phyloP scores from a whole-genome alignment of 2,797 vertebrate species.

The Poeciliopsis turneri region DNA sequence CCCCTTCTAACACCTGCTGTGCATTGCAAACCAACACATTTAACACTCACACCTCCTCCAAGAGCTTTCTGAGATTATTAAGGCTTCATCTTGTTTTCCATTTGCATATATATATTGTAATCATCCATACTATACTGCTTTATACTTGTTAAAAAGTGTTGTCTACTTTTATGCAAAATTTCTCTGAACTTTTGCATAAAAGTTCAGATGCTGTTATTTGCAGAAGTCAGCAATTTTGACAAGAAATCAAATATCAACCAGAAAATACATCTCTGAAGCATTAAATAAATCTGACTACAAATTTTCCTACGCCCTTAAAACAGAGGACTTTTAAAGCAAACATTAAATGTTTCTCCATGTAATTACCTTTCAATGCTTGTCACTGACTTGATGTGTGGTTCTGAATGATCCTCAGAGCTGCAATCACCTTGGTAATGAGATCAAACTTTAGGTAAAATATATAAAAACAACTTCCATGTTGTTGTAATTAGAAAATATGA shows the following conservation, averaged over 20 bases:
- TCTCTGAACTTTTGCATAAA: neutral
- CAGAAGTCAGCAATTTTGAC: neutral
- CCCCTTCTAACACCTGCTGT: conserved; percentile 49
- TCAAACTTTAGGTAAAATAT: neutral
- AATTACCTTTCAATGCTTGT: neutral
- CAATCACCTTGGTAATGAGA: neutral
- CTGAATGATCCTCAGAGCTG: neutral
- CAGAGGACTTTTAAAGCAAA: neutral
- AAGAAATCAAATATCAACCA: neutral
- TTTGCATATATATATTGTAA: neutral
- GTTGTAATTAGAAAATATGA: neutral
- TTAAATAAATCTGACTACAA: neutral
- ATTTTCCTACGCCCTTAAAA: neutral
- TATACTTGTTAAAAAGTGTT: neutral
- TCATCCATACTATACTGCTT: neutral
- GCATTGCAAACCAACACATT: conserved; percentile 43
- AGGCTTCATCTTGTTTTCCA: conserved; percentile 2
- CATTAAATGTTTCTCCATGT: neutral
- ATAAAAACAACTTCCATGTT: neutral
- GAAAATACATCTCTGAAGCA: neutral
- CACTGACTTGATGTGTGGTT: neutral
- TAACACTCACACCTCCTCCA: conserved; percentile 55
- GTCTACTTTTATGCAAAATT: neutral
- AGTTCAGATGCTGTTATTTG: neutral
- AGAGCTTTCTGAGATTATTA: conserved; percentile 20